Evolutionary conservation across 2,797 vertebrate genomes (phyloP).

Genomic region (Danio choprae): DNA sequence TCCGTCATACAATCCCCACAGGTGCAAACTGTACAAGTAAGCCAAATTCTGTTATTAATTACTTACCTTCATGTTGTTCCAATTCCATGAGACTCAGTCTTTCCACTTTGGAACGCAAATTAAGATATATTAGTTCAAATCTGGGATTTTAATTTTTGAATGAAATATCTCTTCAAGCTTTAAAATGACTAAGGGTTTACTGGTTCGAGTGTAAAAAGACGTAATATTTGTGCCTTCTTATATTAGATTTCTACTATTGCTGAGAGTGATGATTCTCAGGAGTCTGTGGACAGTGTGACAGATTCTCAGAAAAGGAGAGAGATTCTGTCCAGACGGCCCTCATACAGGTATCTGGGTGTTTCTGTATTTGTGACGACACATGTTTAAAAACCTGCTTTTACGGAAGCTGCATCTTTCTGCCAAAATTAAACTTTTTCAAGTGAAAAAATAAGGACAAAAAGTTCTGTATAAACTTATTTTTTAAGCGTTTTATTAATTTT

Average conservation of each 20-base stretch:
- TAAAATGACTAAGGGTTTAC: too few species aligned
- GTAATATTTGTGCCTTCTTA: not conserved
- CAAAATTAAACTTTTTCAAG: not conserved
- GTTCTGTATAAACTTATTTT: not conserved
- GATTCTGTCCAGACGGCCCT: conserved; percentile 96
- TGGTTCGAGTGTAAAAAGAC: too few species aligned
- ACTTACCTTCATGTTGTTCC: too few species aligned
- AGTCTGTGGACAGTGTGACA: conserved; percentile 98
- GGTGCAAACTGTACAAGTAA: conserved; percentile 96
- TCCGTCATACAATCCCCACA: conserved; percentile 99
- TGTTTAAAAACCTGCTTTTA: not conserved
- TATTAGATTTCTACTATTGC: conserved; percentile 95
- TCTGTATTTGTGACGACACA: not conserved
- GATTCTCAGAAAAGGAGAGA: conserved; percentile 98
- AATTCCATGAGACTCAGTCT: too few species aligned
- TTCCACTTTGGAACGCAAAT: too few species aligned
- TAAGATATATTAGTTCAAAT: too few species aligned
- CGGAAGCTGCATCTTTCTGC: not conserved
- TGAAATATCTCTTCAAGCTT: too few species aligned
- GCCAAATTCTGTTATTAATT: not conserved
- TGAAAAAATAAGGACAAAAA: not conserved
- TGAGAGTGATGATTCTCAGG: conserved; percentile 98
- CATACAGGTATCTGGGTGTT: conserved; percentile 87
- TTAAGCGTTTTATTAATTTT: not conserved
- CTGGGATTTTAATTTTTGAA: too few species aligned